phyloP scores from a whole-genome alignment of 2,113 vertebrate species.

The Globicephala melas region DNA sequence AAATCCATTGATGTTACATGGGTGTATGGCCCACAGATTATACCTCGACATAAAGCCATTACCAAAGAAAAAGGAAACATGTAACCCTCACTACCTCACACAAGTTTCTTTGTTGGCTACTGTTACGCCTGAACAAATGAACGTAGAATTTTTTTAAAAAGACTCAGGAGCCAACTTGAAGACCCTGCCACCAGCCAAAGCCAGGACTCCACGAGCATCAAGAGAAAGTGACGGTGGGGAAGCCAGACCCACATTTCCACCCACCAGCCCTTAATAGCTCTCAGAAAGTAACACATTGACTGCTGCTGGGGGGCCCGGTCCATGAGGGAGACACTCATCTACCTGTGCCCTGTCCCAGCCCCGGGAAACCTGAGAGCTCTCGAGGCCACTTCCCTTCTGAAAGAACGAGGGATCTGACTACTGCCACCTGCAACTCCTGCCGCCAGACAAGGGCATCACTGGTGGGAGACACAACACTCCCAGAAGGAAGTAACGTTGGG shows the following conservation, averaged over 20 bases:
- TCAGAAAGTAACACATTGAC: background rate
- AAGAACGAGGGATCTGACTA: too few relatives aligned
- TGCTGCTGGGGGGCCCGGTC: background rate
- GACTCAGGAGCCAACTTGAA: background rate
- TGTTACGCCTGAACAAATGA: background rate
- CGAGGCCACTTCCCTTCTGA: background rate
- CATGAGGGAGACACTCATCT: background rate
- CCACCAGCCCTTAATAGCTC: background rate
- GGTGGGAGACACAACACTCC: too few relatives aligned
- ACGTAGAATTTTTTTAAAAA: background rate
- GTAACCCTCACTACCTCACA: background rate
- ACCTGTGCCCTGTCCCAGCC: background rate
- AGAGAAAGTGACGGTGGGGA: accelerated
- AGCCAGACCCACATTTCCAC: accelerated
- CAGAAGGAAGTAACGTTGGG: background rate
- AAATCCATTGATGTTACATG: too few relatives aligned
- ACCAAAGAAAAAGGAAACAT: too few relatives aligned
- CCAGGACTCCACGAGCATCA: background rate
- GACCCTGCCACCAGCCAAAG: background rate
- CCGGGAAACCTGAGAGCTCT: background rate
- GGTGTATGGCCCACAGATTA: accelerated
- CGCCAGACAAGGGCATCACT: background rate
- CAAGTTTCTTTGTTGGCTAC: too few relatives aligned
- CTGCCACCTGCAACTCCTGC: too few relatives aligned
- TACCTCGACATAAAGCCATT: too few relatives aligned